Evolutionary conservation across 2,113 vertebrate genomes (phyloP), one percentile per base, ranked within the genome.

Genomic region (Pygoscelis adeliae): DNA sequence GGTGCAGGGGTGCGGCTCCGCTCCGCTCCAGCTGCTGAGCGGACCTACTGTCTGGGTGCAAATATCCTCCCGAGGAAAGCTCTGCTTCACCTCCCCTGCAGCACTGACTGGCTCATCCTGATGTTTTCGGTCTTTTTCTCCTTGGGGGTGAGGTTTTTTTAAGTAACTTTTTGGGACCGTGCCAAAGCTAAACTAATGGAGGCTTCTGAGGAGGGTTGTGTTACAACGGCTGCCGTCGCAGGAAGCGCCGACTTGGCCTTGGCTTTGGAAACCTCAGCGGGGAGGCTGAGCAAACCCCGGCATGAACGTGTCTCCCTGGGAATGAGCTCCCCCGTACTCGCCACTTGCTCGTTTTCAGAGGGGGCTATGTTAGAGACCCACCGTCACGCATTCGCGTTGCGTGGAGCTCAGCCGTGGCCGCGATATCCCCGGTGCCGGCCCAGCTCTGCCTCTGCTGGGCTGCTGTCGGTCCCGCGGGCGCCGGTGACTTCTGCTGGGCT

Each of bases 361-460:
- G 59, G 44, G 38, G 27, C 36, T 23, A 1, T 1, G 5, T 11
- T 18, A 22, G 25, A 6, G 21, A 15, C 29, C 61, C 70, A 2
- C 21, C 6, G 0, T 2, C 16, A 1, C 1, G 2, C 11, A 0
- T 1, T 9, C 1, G 0, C 7, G 38, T 9, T 2, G 1, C 1
- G 1, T 13, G 14, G 42, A 15, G 42, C 72, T 73, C 19, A 2
- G 49, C 72, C 3, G 2, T 12, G 55, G 30, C 49, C 2, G 2
- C 4, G 32, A 2, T 8, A 2, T 11, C 26, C 30, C 55, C 2
- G 1, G 52, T 6, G 14, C 36, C 5, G 2, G 62, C 9, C 1
- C 61, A 12, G 30, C 46, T 17, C 29, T 18, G 25, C 30, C 13
- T 5, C 58, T 47, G 29, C 46, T 3, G 38, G 50, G 66, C 61